phyloP scores from a whole-genome alignment of 2,113 vertebrate species.

The Heloderma charlesbogerti region DNA sequence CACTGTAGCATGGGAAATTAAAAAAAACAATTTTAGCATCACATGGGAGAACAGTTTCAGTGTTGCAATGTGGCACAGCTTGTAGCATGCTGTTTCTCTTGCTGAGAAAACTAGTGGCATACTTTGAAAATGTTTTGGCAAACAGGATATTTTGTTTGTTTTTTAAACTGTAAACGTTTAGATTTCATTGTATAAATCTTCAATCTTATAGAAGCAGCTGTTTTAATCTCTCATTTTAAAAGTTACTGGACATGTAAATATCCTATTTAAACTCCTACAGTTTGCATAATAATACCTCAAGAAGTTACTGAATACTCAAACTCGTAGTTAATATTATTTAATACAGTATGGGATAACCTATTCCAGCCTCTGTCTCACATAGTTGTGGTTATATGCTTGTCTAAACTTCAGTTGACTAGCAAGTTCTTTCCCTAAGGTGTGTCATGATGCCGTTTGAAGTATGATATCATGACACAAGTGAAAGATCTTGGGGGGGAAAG shows the following conservation, averaged over 20 bases:
- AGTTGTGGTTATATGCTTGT: background rate
- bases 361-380: background rate
- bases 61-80: background rate
- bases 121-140: background rate
- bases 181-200: background rate
- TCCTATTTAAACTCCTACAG: background rate
- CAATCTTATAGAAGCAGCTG: background rate
- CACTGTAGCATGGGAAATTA: background rate
- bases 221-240: background rate
- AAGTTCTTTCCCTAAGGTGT: background rate
- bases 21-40: background rate
- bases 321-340: background rate
- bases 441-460: background rate
- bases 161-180: background rate
- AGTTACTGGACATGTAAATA: background rate
- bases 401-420: background rate
- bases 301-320: background rate
- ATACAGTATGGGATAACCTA: background rate
- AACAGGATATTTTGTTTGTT: constrained; percentile 3
- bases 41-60: background rate
- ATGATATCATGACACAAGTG: background rate
- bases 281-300: background rate
- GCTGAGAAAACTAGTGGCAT: background rate
- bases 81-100: background rate
- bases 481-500: background rate